Percentiles rank a stretch among this genome's conserved stretches.
These are phyloP conservation scores for Cynopterus brachyotis DNA, from an alignment of 2,113 vertebrate species.

Conservation along the genomic window DNA sequence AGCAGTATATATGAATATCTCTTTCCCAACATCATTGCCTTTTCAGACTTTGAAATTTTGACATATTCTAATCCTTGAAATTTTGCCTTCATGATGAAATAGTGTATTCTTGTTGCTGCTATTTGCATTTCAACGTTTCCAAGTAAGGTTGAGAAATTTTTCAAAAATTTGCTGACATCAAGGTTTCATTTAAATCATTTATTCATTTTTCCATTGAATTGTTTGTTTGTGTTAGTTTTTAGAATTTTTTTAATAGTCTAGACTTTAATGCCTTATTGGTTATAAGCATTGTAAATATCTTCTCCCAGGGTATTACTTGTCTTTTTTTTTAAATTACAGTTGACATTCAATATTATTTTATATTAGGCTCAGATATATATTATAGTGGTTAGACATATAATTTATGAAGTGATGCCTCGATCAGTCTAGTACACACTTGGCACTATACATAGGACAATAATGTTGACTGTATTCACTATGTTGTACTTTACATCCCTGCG, in stretches of 20 bases:
- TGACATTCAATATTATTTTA: too few species aligned
- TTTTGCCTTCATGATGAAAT: conserved; percentile 32
- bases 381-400: too few species aligned
- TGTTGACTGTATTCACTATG: too few species aligned
- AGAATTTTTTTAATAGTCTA: background rate
- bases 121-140: background rate
- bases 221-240: background rate
- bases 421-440: too few species aligned
- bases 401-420: too few species aligned
- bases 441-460: too few species aligned
- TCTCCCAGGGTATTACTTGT: background rate
- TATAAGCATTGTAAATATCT: background rate
- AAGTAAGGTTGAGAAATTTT: background rate
- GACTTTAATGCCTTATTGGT: background rate
- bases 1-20: background rate
- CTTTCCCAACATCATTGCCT: background rate
- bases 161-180: background rate
- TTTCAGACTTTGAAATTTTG: background rate
- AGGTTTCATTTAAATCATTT: background rate
- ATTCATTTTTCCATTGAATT: background rate
- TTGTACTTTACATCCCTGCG: too few species aligned
- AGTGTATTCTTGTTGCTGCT: background rate
- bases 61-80: background rate
- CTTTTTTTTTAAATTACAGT: background rate
- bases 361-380: too few species aligned